These are phyloP conservation scores for Cerceris ruficornis DNA, from an alignment of 2,888 invertebrate species.

Conservation along the genomic window DNA sequence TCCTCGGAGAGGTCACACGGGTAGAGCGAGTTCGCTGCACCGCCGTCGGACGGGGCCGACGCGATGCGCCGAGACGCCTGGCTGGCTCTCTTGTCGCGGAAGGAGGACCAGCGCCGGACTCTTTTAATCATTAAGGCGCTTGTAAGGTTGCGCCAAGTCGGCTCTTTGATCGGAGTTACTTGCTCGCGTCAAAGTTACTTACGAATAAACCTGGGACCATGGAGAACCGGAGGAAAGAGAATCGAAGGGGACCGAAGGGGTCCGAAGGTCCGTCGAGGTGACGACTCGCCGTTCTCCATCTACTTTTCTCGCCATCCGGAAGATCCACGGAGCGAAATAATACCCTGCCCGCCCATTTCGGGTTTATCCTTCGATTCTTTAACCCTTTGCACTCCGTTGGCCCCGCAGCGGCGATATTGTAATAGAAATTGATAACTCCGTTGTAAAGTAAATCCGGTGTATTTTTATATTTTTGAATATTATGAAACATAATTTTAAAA, in stretches of 20 bases:
- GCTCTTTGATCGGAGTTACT: slow-evolving; percentile 48
- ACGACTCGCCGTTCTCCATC: no score
- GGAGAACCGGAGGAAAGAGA: not conserved
- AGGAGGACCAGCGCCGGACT: slow-evolving; percentile 23
- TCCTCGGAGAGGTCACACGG: slow-evolving; percentile 44
- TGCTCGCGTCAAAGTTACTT: slow-evolving; percentile 41
- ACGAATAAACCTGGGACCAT: slow-evolving; percentile 9
- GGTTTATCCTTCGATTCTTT: no score
- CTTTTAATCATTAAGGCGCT: slow-evolving; percentile 55
- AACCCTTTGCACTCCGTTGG: no score
- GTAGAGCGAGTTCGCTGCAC: slow-evolving; percentile 9
- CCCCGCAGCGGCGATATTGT: no score
- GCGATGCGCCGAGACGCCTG: not conserved
- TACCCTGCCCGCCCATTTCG: no score
- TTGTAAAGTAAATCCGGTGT: no score
- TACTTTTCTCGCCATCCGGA: not conserved
- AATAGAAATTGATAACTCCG: no score
- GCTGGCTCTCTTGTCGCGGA: not conserved
- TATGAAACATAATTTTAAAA: no score
- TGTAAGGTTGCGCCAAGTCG: slow-evolving; percentile 47
- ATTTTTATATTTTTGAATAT: no score
- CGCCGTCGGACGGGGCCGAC: slow-evolving; percentile 24
- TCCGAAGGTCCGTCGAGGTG: not conserved
- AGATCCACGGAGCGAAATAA: not conserved
- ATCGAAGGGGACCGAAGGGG: not conserved